Evolutionary conservation across 1,140 invertebrate genomes (phyloP), one percentile per base, ranked within the genome.

Genomic region (Oryctes rhinoceros): DNA sequence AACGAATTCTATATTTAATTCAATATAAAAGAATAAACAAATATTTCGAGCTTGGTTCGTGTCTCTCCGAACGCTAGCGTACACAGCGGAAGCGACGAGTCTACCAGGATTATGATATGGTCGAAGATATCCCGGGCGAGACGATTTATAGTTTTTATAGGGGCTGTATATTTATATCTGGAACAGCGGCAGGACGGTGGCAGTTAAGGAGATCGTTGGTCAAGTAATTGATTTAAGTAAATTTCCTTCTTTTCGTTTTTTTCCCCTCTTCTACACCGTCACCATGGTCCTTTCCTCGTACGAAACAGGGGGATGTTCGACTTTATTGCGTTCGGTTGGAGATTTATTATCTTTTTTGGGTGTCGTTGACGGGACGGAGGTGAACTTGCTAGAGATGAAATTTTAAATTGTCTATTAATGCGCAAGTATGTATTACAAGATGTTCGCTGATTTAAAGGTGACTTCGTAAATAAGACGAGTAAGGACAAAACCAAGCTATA

Each of bases 91-190:
- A n/a, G 13, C 30, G 15, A 9, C 30, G n/a, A 37, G 7, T 59
- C 49, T 76, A 35, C 47, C 62, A 53, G 20, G 67, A 18, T 71
- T 71, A 71, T 71, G 65, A 71, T 39, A 39, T 20, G 65, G 24
- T 24, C 65, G 35, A 20, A 39, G 39, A 39, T 39, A 71, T 81
- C 85, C 53, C 85, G 84, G 7, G 7, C 39, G 39, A 4, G 3
- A 85, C 84, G 85, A 86, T 86, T 86, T 86, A 86, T 86, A 83
- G 85, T 84, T 85, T 86, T 84, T 71, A 71, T 71, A 35, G 65
- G 20, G 24, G 65, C 24, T 71, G 35, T 71, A 71, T 59, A 59
- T 59, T 71, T 71, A 71, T 71, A 71, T 24, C n/a, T 11, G 20
- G 65, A 59, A 71, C 65, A 71, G 65, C n/a, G 24, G 65, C 65